Percentiles rank a stretch among this genome's conserved stretches.
phyloP scores from a whole-genome alignment of 23 tunicate species.

The Phallusia fumigata region DNA sequence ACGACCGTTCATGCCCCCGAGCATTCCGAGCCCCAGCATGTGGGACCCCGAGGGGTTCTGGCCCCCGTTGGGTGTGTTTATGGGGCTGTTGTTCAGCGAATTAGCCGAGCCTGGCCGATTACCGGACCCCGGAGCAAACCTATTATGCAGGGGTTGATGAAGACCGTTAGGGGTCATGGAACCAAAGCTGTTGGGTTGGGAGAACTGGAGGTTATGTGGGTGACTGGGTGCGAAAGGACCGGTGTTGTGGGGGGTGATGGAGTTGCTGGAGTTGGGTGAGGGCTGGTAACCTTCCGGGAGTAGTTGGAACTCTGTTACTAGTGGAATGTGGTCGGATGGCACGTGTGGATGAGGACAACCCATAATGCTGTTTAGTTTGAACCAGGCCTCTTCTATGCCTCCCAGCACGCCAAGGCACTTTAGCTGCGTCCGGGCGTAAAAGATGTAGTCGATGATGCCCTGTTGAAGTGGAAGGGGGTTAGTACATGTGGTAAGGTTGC shows the following conservation, averaged over 20 bases:
- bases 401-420: conserved; percentile 86
- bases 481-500: too few species aligned
- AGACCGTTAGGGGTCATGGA: background rate
- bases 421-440: conserved; percentile 91
- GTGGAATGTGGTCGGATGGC: conserved; percentile 93
- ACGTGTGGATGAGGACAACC: conserved; percentile 99
- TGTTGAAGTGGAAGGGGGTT: background rate
- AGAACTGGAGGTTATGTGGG: conserved; percentile 35
- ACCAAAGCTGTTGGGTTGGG: conserved; percentile 14
- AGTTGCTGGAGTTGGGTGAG: background rate
- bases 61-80: conserved; percentile 59
- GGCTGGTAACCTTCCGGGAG: conserved; percentile 56
- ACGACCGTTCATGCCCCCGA: conserved; percentile 57
- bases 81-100: conserved; percentile 60
- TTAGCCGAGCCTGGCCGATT: conserved; percentile 71
- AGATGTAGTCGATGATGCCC: conserved; percentile 99
- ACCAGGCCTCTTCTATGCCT: conserved; percentile 80
- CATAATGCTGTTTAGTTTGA: conserved; percentile 54
- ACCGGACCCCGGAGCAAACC: conserved; percentile 31
- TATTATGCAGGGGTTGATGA: conserved; percentile 18
- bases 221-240: conserved; percentile 32
- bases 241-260: background rate
- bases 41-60: conserved; percentile 15
- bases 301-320: conserved; percentile 94
- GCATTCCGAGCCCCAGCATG: conserved; percentile 30